phyloP scores from a whole-genome alignment of 2,888 invertebrate genomes.

The Plemyria rubiginata region DNA sequence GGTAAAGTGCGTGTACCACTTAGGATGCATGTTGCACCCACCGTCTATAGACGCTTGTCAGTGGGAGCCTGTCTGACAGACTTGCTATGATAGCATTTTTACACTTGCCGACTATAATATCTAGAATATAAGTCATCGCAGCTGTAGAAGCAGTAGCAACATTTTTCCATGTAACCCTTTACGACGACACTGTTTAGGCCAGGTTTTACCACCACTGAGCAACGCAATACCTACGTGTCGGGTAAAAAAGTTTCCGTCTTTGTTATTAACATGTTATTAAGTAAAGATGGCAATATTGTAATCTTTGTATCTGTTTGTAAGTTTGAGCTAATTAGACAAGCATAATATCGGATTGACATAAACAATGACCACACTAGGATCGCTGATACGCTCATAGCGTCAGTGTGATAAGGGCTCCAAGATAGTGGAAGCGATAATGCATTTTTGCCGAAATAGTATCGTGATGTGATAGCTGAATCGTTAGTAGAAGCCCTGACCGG shows the following conservation, averaged over 20 bases:
- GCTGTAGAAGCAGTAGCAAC: background rate
- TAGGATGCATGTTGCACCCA: too few species aligned
- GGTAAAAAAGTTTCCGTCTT: too few species aligned
- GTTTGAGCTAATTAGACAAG: conserved; percentile 19
- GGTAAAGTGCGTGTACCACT: too few species aligned
- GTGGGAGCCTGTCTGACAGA: too few species aligned
- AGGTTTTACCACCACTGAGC: too few species aligned
- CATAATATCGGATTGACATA: conserved; percentile 1
- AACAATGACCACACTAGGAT: conserved; percentile 16
- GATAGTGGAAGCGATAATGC: conserved; percentile 3
- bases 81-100: too few species aligned
- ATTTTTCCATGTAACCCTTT: conserved; percentile 1
- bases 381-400: conserved; percentile 13
- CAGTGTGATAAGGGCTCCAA: conserved; percentile 2
- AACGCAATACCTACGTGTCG: too few species aligned
- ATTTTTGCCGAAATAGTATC: conserved; percentile 2
- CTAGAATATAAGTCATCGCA: too few species aligned
- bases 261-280: too few species aligned
- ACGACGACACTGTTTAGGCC: too few species aligned
- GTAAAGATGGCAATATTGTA: background rate
- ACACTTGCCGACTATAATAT: too few species aligned
- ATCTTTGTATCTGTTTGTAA: conserved; percentile 17
- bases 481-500: background rate
- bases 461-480: background rate
- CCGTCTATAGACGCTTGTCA: too few species aligned